phyloP scores from a whole-genome alignment of 2,113 vertebrate genomes.

The Theristicus caerulescens region DNA sequence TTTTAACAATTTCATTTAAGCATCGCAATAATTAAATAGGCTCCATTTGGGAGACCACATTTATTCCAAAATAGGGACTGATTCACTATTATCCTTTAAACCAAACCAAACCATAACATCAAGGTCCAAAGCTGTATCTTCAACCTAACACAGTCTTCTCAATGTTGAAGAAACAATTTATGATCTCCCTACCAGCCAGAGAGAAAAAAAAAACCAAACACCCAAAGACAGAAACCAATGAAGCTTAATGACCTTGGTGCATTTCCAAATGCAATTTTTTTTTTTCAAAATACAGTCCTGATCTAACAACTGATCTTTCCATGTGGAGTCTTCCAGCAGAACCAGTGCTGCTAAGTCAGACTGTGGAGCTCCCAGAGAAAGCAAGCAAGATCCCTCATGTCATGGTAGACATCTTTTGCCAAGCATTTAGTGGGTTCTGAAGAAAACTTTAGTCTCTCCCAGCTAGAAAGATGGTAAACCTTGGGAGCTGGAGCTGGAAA shows the following conservation, averaged over 20 bases:
- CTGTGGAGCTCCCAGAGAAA: background rate
- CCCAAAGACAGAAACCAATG: background rate
- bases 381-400: background rate
- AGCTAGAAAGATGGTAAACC: background rate
- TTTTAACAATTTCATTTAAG: background rate
- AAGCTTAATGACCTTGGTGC: background rate
- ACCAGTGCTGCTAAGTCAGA: background rate
- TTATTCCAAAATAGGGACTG: background rate
- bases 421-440: background rate
- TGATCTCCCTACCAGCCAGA: background rate
- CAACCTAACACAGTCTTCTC: background rate
- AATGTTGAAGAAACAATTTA: background rate
- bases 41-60: background rate
- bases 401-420: background rate
- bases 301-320: background rate
- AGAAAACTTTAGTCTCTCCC: background rate
- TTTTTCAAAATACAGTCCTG: background rate
- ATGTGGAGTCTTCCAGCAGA: background rate
- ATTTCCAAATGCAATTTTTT: background rate
- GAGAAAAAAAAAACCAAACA: background rate
- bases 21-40: background rate
- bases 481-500: background rate
- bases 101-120: background rate
- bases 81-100: background rate
- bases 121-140: background rate